Evolutionary conservation across 2,113 vertebrate species (phyloP).

Genomic region (Pao palembangensis): DNA sequence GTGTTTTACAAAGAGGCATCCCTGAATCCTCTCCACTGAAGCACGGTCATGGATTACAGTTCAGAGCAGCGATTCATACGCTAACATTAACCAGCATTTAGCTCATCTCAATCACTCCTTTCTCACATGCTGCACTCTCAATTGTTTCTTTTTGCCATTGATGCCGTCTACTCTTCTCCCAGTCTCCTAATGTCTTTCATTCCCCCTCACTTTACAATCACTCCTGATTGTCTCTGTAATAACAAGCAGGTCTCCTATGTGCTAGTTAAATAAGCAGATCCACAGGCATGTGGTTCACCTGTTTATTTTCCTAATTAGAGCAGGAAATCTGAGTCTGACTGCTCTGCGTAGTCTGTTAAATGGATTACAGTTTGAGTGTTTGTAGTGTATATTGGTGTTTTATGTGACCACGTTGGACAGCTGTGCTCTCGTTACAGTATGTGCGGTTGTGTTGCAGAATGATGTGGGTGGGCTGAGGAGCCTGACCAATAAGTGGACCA

Average conservation of each 20-base stretch:
- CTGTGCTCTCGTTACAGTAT: conserved; percentile 2
- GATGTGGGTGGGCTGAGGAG: conserved; percentile 94
- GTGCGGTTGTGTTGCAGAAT: conserved; percentile 79
- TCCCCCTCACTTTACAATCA: conserved; percentile 15
- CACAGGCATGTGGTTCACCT: conserved; percentile 44
- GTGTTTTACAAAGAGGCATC: conserved; percentile 30
- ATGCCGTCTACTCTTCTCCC: conserved; percentile 2
- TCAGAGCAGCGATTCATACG: conserved; percentile 51
- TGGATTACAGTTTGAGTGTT: conserved; percentile 19
- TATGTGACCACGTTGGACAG: conserved; percentile 1
- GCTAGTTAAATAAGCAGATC: conserved; percentile 47
- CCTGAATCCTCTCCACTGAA: conserved; percentile 41
- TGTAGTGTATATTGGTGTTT: conserved; percentile 16
- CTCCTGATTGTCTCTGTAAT: conserved; percentile 21
- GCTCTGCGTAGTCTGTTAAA: not conserved
- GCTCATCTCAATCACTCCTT: conserved; percentile 29
- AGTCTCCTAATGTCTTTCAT: conserved; percentile 4
- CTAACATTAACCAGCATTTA: conserved; percentile 44
- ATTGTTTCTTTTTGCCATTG: conserved; percentile 22
- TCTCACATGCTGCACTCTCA: conserved; percentile 14
- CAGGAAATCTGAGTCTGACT: conserved; percentile 35
- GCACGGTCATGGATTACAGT: conserved; percentile 30
- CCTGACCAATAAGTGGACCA: conserved; percentile 98
- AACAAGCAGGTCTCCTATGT: conserved; percentile 39
- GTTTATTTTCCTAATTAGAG: conserved; percentile 61